Evolutionary conservation across 2,797 vertebrate genomes (phyloP).

Genomic region (Cynopterus sphinx): DNA sequence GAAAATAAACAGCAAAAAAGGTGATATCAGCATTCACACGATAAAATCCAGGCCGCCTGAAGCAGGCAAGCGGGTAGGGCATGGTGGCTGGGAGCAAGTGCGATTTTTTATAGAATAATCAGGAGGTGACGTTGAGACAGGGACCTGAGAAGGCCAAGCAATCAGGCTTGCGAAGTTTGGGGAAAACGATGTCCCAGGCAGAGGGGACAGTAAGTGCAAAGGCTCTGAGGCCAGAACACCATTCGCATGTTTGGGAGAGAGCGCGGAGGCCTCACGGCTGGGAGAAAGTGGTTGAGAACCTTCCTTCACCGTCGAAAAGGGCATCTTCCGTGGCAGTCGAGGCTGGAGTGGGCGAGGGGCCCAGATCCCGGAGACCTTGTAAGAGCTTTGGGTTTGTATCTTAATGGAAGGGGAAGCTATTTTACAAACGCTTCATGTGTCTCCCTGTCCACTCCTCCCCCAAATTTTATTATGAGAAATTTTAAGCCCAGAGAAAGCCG

Average conservation of each 20-base stretch:
- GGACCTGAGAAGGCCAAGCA: neutral
- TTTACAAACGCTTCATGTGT: neutral
- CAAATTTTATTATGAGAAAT: neutral
- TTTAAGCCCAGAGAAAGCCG: neutral
- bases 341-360: neutral
- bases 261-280: neutral
- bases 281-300: neutral
- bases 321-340: too few species aligned
- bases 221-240: neutral
- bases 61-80: neutral
- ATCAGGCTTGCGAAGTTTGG: neutral
- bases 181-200: neutral
- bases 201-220: neutral
- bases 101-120: neutral
- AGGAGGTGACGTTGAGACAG: neutral
- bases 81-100: neutral
- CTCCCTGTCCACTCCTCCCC: neutral
- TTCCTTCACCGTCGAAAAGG: accelerated
- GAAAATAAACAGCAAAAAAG: neutral
- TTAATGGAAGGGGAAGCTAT: neutral
- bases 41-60: too few species aligned
- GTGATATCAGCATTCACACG: accelerated
- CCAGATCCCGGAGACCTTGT: neutral
- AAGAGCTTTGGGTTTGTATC: neutral
- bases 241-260: neutral